These are phyloP conservation scores for Drosophila quadrilineata DNA, from an alignment of 1,140 invertebrate genomes.

Conservation along the genomic window DNA sequence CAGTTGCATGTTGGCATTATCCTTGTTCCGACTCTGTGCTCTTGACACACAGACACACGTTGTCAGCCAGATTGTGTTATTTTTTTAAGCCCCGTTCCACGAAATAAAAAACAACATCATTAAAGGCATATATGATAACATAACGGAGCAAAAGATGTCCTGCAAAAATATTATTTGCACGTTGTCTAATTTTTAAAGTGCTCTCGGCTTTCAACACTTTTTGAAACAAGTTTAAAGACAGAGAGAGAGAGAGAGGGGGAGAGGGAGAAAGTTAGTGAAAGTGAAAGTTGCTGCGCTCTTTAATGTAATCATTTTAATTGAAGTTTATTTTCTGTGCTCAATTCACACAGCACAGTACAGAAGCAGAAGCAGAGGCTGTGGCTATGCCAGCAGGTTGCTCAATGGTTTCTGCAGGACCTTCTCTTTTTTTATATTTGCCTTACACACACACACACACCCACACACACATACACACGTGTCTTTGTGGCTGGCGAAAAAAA, in stretches of 20 bases:
- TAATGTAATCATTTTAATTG: background rate
- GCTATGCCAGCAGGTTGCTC: no score
- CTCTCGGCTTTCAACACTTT: no score
- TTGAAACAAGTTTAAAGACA: no score
- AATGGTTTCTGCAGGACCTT: no score
- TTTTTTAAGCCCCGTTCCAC: conserved; percentile 33
- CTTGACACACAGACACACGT: conserved; percentile 10
- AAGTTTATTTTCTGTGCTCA: background rate
- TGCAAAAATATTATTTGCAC: background rate
- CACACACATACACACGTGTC: conserved; percentile 50
- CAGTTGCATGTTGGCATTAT: conserved; percentile 21
- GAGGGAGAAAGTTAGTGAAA: no score
- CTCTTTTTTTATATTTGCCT: conserved; percentile 8
- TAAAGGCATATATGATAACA: conserved; percentile 22
- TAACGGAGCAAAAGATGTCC: background rate
- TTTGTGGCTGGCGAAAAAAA: conserved; percentile 29
- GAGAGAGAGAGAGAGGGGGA: no score
- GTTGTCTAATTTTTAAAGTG: no score
- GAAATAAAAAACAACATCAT: conserved; percentile 43
- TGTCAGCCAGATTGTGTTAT: conserved; percentile 33
- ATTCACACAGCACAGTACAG: conserved; percentile 19
- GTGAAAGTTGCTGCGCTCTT: no score
- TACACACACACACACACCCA: conserved; percentile 62
- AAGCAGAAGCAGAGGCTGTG: conserved; percentile 17
- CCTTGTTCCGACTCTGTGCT: conserved; percentile 7